phyloP scores from a whole-genome alignment of 1,140 invertebrate genomes.

The Bombus superbus region DNA sequence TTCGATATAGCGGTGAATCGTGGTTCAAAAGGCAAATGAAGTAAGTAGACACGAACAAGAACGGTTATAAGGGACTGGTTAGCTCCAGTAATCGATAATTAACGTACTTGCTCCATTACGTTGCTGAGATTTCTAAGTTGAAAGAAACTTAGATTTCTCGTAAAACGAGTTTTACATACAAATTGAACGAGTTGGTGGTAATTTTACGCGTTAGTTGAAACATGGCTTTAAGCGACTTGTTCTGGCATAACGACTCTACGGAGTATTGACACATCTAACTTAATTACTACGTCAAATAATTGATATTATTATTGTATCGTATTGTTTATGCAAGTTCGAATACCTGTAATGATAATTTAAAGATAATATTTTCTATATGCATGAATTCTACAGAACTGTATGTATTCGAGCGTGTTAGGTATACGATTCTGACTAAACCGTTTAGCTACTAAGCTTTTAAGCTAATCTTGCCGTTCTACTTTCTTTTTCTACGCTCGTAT shows the following conservation, averaged over 20 bases:
- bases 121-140: background rate
- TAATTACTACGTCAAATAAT: background rate
- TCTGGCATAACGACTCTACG: background rate
- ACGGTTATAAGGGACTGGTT: background rate
- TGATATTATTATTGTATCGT: background rate
- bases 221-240: background rate
- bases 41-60: background rate
- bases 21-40: background rate
- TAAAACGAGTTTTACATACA: background rate
- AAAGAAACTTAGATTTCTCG: background rate
- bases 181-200: background rate
- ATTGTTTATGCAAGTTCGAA: background rate
- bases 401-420: background rate
- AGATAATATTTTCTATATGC: background rate
- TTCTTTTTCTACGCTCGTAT: too few relatives aligned
- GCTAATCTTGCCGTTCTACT: too few relatives aligned
- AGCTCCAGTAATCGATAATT: conserved; percentile 4
- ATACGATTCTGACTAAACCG: background rate
- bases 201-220: background rate
- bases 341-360: background rate
- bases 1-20: conserved; percentile 1
- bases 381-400: background rate
- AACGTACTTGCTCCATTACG: background rate
- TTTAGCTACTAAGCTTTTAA: too few relatives aligned
- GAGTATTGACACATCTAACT: background rate